phyloP scores from a whole-genome alignment of 2,797 vertebrate species.

The Cirrhinus mrigala region DNA sequence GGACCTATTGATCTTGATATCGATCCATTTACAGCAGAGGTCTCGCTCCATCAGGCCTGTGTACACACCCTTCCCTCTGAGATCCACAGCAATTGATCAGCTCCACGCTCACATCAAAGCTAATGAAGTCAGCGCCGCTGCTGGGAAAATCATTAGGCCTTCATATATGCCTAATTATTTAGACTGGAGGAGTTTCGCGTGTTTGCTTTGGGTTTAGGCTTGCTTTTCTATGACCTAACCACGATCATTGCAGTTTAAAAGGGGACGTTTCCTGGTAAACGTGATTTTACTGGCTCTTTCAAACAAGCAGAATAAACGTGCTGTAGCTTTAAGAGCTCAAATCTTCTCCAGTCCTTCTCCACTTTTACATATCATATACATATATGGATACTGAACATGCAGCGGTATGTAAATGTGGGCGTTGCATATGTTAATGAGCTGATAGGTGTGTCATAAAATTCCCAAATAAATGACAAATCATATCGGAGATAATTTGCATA shows the following conservation, averaged over 20 bases:
- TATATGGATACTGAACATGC: too few species aligned
- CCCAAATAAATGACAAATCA: background rate
- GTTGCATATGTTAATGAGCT: background rate
- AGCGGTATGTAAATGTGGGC: too few species aligned
- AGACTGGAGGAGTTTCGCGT: background rate
- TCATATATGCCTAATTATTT: constrained; percentile 9
- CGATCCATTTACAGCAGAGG: constrained; percentile 50
- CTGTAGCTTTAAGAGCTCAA: background rate
- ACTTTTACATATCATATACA: too few species aligned
- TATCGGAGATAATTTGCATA: too few species aligned
- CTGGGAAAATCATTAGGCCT: constrained; percentile 4
- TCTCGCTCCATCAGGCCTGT: constrained; percentile 35
- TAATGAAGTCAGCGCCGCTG: background rate
- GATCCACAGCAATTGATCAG: constrained; percentile 36
- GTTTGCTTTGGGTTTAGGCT: constrained; percentile 7
- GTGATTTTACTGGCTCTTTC: background rate
- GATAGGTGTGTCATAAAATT: background rate
- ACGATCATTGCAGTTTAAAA: background rate
- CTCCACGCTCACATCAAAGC: background rate
- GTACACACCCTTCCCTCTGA: constrained; percentile 39
- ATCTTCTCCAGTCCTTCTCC: background rate
- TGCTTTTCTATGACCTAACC: constrained; percentile 14
- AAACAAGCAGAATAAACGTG: background rate
- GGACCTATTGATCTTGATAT: constrained; percentile 55
- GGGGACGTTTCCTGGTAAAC: background rate